phyloP scores from a whole-genome alignment of 2,113 vertebrate species.

The Hypomesus transpacificus region DNA sequence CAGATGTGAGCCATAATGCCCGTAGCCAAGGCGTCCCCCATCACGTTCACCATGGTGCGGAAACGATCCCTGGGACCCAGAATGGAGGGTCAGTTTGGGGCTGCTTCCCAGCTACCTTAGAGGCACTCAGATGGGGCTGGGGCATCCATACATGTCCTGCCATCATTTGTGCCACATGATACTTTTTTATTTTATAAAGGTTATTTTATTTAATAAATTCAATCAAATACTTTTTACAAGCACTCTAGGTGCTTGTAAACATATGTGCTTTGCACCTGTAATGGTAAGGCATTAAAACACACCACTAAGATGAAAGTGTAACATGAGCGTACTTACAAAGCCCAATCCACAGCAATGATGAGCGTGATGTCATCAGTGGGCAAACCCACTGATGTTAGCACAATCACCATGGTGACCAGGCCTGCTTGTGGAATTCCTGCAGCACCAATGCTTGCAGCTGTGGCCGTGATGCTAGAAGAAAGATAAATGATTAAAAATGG shows the following conservation, averaged over 20 bases:
- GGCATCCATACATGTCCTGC: too few species aligned
- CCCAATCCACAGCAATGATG: slow-evolving; percentile 96
- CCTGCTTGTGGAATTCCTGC: slow-evolving; percentile 97
- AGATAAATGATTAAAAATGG: slow-evolving; percentile 5
- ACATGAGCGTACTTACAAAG: slow-evolving; percentile 82
- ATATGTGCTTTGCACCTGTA: background rate
- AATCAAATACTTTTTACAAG: too few species aligned
- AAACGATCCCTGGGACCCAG: slow-evolving; percentile 85
- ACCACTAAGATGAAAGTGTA: background rate
- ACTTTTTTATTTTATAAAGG: too few species aligned
- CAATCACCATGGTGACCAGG: slow-evolving; percentile 98
- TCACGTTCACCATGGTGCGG: slow-evolving; percentile 97
- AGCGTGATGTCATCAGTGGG: slow-evolving; percentile 96
- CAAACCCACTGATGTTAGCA: slow-evolving; percentile 93
- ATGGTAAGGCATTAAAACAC: background rate
- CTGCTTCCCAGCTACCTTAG: background rate
- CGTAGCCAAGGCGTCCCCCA: slow-evolving; percentile 90
- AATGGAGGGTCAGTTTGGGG: background rate
- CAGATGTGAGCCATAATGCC: slow-evolving; percentile 98
- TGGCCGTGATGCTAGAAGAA: slow-evolving; percentile 87
- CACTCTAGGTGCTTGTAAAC: background rate
- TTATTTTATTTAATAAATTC: too few species aligned
- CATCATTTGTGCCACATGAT: too few species aligned
- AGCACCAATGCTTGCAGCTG: slow-evolving; percentile 95
- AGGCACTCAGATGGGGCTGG: too few species aligned